Evolutionary conservation across 1,140 invertebrate species (phyloP).

Genomic region (Dendroctonus ponderosae): DNA sequence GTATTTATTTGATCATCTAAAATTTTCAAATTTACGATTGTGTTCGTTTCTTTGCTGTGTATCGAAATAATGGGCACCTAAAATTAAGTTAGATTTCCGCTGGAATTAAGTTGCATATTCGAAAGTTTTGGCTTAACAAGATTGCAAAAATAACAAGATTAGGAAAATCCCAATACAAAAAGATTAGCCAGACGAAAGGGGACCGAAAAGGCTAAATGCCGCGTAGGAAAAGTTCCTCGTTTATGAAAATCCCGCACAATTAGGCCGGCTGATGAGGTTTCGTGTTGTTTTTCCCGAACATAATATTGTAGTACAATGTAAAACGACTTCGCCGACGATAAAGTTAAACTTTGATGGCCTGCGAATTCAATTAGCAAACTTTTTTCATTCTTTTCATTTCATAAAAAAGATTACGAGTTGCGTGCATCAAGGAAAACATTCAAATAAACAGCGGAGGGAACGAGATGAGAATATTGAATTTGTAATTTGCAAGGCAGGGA

Average conservation of each 20-base stretch:
- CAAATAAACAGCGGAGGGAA: conserved; percentile 12
- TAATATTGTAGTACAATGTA: conserved; percentile 16
- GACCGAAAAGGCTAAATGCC: conserved; percentile 8
- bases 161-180: conserved; percentile 18
- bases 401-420: conserved; percentile 24
- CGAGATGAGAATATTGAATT: not conserved
- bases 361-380: conserved; percentile 28
- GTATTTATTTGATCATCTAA: no score
- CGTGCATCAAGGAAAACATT: conserved; percentile 14
- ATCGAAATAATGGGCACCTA: no score
- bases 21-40: no score
- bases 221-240: conserved; percentile 14
- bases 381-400: conserved; percentile 26
- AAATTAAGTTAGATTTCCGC: no score
- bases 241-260: conserved; percentile 24
- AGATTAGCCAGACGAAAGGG: conserved; percentile 5
- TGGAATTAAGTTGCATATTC: not conserved
- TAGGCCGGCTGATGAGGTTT: conserved; percentile 22
- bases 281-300: conserved; percentile 15
- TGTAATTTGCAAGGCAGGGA: not conserved
- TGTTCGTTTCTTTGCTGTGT: no score
- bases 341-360: conserved; percentile 27
- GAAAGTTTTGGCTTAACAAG: not conserved
- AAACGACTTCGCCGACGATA: conserved; percentile 23
- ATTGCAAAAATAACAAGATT: conserved; percentile 4